A percentile compares a stretch with the other conserved stretches of the same genome.
phyloP scores from a whole-genome alignment of 1,140 invertebrate genomes.

The Drosophila subpulchrella region DNA sequence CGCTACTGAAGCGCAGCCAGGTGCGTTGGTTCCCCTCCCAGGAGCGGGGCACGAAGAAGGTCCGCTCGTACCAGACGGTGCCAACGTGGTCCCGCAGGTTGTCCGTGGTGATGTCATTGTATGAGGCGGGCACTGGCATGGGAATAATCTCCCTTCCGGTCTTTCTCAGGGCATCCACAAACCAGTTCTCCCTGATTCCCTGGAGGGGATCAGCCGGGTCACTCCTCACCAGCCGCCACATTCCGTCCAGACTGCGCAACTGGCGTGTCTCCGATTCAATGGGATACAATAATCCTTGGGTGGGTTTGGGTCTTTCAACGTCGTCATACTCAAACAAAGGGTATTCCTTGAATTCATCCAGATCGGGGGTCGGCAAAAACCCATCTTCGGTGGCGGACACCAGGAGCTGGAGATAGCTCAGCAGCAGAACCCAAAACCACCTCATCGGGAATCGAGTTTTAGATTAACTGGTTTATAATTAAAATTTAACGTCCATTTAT shows the following conservation, averaged over 20 bases:
- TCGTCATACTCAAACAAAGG: slow-evolving; percentile 37
- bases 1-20: slow-evolving; percentile 94
- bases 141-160: slow-evolving; percentile 84
- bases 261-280: slow-evolving; percentile 92
- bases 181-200: slow-evolving; percentile 92
- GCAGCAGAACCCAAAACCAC: background rate
- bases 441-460: background rate
- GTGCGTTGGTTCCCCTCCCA: slow-evolving; percentile 90
- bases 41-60: slow-evolving; percentile 90
- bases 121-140: slow-evolving; percentile 98
- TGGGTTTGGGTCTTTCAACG: slow-evolving; percentile 28
- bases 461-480: background rate
- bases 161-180: slow-evolving; percentile 79
- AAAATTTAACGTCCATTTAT: background rate
- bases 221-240: slow-evolving; percentile 93
- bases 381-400: background rate
- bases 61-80: slow-evolving; percentile 95
- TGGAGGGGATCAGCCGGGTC: slow-evolving; percentile 87
- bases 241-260: slow-evolving; percentile 90
- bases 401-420: background rate
- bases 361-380: background rate
- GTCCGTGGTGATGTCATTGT: slow-evolving; percentile 96
- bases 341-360: background rate
- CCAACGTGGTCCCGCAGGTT: slow-evolving; percentile 95
- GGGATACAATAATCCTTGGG: slow-evolving; percentile 90